phyloP scores from a whole-genome alignment of 2,113 vertebrate genomes.

The Misgurnus anguillicaudatus region DNA sequence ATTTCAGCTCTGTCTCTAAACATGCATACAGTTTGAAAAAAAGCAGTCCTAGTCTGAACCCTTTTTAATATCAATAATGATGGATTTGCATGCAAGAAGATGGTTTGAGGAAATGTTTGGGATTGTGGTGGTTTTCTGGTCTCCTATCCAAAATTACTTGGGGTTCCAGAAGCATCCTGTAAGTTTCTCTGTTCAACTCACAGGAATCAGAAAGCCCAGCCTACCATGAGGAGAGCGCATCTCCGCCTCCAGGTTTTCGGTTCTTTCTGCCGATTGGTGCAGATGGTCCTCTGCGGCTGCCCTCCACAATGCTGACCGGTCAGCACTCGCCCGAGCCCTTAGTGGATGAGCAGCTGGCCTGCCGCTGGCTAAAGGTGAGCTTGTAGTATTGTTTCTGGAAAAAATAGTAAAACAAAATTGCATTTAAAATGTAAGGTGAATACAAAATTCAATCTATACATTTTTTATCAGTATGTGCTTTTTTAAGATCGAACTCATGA shows the following conservation, averaged over 20 bases:
- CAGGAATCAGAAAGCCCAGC: constrained; percentile 81
- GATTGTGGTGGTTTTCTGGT: constrained; percentile 10
- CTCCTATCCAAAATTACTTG: neutral
- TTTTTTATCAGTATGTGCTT: too few relatives aligned
- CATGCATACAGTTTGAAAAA: neutral
- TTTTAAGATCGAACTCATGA: too few relatives aligned
- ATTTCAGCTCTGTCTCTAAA: constrained; percentile 16
- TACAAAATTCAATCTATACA: too few relatives aligned
- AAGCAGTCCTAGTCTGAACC: constrained; percentile 4
- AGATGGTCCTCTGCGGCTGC: constrained; percentile 78
- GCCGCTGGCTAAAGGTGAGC: constrained; percentile 88
- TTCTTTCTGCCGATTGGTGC: constrained; percentile 85
- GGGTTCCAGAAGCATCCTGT: neutral
- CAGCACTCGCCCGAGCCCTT: constrained; percentile 79
- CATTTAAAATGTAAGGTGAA: too few relatives aligned
- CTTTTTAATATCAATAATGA: neutral
- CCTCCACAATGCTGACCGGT: constrained; percentile 79
- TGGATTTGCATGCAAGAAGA: neutral
- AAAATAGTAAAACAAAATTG: too few relatives aligned
- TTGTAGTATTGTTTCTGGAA: neutral
- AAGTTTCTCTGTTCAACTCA: neutral
- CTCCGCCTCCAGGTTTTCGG: constrained; percentile 78
- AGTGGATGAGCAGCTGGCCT: constrained; percentile 84
- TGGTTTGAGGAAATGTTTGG: neutral
- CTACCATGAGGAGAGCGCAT: constrained; percentile 78